These are phyloP conservation scores for Barypeithes pellucidus DNA, from an alignment of 2,888 invertebrate species.

Conservation along the genomic window DNA sequence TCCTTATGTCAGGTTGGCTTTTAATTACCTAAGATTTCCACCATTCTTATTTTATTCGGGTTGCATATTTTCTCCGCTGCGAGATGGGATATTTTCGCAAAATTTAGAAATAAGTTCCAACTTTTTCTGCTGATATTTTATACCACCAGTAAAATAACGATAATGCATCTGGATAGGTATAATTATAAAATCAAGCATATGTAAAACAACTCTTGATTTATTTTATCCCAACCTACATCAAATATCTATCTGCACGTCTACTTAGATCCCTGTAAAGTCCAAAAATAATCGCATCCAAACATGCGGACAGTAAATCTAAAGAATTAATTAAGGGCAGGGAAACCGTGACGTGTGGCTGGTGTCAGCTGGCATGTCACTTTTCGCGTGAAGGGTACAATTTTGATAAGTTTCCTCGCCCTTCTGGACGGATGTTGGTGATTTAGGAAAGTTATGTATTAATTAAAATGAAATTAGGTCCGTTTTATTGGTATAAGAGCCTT, in stretches of 20 bases:
- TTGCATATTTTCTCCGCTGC: too few relatives aligned
- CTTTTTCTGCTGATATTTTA: too few relatives aligned
- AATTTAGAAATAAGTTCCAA: too few relatives aligned
- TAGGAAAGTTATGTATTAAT: conserved; percentile 14
- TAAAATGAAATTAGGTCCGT: conserved; percentile 1
- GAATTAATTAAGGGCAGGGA: conserved; percentile 20
- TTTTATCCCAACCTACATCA: conserved; percentile 4
- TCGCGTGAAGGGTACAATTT: conserved; percentile 13
- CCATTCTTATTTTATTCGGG: too few relatives aligned
- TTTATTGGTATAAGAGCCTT: too few relatives aligned
- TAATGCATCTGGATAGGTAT: too few relatives aligned
- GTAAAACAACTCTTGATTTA: neutral
- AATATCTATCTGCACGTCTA: neutral
- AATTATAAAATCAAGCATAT: too few relatives aligned
- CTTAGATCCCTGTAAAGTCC: conserved; percentile 1
- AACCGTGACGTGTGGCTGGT: conserved; percentile 10
- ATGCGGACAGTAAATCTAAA: conserved; percentile 13
- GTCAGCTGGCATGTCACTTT: conserved; percentile 18
- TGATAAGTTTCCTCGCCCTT: conserved; percentile 6
- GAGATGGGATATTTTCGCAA: too few relatives aligned
- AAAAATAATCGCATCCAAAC: neutral
- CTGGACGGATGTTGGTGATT: neutral
- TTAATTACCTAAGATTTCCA: too few relatives aligned
- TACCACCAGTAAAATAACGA: too few relatives aligned
- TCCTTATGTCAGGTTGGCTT: too few relatives aligned